Evolutionary conservation across 2,797 vertebrate species (phyloP).

Genomic region (Cirrhinus mrigala): DNA sequence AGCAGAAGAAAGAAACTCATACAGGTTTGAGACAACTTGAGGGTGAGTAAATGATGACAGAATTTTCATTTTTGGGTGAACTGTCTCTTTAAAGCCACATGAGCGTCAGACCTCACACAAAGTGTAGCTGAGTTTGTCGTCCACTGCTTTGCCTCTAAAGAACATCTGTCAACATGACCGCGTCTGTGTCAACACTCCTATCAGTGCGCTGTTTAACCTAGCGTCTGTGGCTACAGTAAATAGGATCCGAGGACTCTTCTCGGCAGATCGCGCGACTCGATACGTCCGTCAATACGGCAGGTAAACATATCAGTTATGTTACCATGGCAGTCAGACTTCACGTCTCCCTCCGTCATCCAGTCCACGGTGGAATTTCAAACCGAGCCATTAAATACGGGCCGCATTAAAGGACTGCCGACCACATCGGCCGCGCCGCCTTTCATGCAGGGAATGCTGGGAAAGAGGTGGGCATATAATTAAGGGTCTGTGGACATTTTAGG

Average conservation of each 20-base stretch:
- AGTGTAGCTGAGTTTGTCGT: not conserved
- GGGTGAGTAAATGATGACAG: not conserved
- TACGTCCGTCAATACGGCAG: conserved; percentile 34
- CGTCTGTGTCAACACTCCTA: not conserved
- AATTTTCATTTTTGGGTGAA: not conserved
- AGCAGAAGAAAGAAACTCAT: not conserved
- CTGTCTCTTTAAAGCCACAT: not conserved
- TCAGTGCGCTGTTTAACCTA: not conserved
- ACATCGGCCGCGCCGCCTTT: conserved; percentile 48
- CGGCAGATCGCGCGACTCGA: conserved; percentile 14
- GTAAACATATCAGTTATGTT: conserved; percentile 55
- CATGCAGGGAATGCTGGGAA: conserved; percentile 57
- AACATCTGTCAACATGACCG: conserved; percentile 20
- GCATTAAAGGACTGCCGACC: conserved; percentile 57
- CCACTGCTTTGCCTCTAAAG: conserved; percentile 16
- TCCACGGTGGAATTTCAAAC: conserved; percentile 45
- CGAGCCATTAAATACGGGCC: conserved; percentile 55
- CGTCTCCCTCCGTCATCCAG: conserved; percentile 47
- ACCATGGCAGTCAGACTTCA: conserved; percentile 57
- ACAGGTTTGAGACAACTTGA: not conserved
- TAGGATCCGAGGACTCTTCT: not conserved
- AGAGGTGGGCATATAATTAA: conserved; percentile 62
- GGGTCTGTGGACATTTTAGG: conserved; percentile 58
- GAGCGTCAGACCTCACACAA: conserved; percentile 15
- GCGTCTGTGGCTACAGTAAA: conserved; percentile 11